A percentile compares a stretch with the other conserved stretches of the same genome.
These are phyloP conservation scores for Sakesphorus luctuosus DNA, from an alignment of 2,113 vertebrate species.

Conservation along the genomic window DNA sequence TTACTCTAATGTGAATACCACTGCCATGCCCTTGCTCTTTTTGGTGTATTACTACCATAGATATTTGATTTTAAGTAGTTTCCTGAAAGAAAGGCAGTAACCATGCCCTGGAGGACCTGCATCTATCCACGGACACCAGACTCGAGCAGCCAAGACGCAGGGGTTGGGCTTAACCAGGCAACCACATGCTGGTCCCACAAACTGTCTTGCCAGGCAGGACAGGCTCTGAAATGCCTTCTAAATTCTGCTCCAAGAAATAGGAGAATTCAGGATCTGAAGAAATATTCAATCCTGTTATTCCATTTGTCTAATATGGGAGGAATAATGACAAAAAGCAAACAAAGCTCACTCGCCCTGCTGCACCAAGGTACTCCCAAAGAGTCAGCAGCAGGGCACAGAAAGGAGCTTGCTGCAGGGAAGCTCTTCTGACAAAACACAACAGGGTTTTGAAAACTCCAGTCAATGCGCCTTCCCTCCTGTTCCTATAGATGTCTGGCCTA, in stretches of 20 bases:
- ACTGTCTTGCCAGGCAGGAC: not conserved
- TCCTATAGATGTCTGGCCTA: not conserved
- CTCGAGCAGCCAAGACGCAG: not conserved
- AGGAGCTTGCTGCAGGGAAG: not conserved
- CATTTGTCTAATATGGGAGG: not conserved
- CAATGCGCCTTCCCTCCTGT: not conserved
- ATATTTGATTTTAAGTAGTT: not conserved
- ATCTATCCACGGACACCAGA: not conserved
- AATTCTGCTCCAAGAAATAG: not conserved
- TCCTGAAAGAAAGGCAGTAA: not conserved
- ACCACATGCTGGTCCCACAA: fast-evolving
- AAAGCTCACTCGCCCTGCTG: fast-evolving
- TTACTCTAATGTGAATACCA: fast-evolving
- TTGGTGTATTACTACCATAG: not conserved
- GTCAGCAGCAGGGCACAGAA: not conserved
- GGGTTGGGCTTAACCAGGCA: not conserved
- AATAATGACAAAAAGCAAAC: not conserved
- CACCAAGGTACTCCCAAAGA: not conserved
- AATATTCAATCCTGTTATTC: not conserved
- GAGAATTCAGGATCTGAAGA: not conserved
- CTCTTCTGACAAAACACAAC: not conserved
- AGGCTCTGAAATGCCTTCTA: not conserved
- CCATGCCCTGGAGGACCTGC: fast-evolving
- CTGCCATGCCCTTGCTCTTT: not conserved
- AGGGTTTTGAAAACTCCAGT: not conserved